Evolutionary conservation across 2,888 invertebrate species (phyloP).

Genomic region (Torymus aiolomorphi): DNA sequence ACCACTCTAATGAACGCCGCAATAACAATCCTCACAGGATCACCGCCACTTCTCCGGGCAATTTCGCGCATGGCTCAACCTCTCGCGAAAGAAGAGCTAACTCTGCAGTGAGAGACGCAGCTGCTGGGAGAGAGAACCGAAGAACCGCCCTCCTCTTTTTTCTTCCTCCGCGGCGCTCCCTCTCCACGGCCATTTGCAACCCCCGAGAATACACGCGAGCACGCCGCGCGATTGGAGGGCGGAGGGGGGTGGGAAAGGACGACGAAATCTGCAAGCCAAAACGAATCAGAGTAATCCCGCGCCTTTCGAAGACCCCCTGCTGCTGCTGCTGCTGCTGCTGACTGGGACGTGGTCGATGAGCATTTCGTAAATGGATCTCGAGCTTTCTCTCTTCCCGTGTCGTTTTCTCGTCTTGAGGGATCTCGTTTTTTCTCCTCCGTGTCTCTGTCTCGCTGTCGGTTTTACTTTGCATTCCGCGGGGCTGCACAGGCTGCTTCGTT

Average conservation of each 20-base stretch:
- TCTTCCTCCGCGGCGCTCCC: constrained; percentile 27
- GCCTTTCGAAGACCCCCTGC: constrained; percentile 68
- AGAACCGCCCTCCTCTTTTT: constrained; percentile 20
- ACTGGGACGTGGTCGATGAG: constrained; percentile 68
- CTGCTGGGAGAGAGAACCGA: neutral
- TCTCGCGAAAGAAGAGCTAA: neutral
- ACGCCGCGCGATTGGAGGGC: constrained; percentile 16
- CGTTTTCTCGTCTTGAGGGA: constrained; percentile 29
- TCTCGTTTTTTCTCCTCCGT: neutral
- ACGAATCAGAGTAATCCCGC: constrained; percentile 75
- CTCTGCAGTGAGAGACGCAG: neutral
- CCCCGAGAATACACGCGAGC: constrained; percentile 56
- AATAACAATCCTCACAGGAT: no score
- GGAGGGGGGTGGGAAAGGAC: neutral
- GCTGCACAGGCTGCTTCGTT: no score
- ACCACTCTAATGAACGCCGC: no score
- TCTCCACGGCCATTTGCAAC: constrained; percentile 58
- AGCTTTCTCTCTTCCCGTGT: constrained; percentile 41
- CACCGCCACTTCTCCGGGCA: neutral
- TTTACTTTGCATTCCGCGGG: neutral
- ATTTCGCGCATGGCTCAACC: constrained; percentile 25
- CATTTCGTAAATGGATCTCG: constrained; percentile 74
- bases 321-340: constrained; percentile 51
- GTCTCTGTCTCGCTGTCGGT: neutral
- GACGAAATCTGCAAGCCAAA: constrained; percentile 73